phyloP scores from a whole-genome alignment of 2,888 invertebrate species.

The Polydrusus tereticollis region DNA sequence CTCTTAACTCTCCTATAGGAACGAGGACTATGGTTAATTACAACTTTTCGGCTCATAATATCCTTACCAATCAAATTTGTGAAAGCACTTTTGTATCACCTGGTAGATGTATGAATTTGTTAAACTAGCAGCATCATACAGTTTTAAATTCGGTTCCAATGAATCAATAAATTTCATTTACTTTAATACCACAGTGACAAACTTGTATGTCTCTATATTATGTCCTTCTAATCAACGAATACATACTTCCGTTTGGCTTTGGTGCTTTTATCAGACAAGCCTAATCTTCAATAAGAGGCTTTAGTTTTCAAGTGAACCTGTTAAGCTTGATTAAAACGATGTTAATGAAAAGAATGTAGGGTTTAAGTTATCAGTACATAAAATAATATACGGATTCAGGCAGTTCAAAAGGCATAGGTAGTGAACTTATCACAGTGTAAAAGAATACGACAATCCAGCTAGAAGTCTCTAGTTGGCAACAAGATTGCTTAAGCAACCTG shows the following conservation, averaged over 20 bases:
- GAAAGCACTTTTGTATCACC: too few relatives aligned
- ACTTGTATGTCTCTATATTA: conserved; percentile 32
- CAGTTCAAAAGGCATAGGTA: background rate
- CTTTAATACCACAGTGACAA: conserved; percentile 16
- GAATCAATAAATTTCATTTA: background rate
- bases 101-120: too few relatives aligned
- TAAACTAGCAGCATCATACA: too few relatives aligned
- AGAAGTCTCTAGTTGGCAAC: too few relatives aligned
- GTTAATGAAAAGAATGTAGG: conserved; percentile 11
- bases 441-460: too few relatives aligned
- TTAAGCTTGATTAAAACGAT: conserved; percentile 14
- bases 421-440: too few relatives aligned
- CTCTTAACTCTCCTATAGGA: too few relatives aligned
- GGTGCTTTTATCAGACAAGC: conserved; percentile 4
- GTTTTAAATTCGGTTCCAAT: background rate
- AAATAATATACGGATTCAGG: background rate
- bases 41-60: too few relatives aligned
- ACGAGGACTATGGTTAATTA: too few relatives aligned
- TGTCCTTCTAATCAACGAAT: conserved; percentile 20
- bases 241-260: conserved; percentile 31
- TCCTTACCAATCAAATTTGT: too few relatives aligned
- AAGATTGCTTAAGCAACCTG: too few relatives aligned
- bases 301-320: conserved; percentile 11
- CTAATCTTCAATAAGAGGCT: conserved; percentile 22
- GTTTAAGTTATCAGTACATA: background rate